These are phyloP conservation scores for Apostichopus japonicus DNA, from an alignment of 35 echinoderm and acorn worm genomes.

Conservation along the genomic window DNA sequence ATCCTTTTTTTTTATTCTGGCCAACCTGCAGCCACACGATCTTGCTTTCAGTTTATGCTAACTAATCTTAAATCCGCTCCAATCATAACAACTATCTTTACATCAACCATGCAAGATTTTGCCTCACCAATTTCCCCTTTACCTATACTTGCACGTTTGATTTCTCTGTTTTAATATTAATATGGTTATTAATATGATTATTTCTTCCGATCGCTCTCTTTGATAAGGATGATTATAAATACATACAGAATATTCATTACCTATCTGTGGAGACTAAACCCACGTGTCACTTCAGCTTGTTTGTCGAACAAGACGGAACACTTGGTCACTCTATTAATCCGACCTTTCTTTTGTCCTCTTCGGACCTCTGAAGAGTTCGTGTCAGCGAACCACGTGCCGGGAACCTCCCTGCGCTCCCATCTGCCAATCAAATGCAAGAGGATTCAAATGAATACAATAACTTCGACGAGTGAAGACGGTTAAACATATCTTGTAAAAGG, in stretches of 20 bases:
- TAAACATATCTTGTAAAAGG: too few species aligned
- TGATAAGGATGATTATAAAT: too few species aligned
- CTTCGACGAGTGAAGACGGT: too few species aligned
- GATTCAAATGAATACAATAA: too few species aligned
- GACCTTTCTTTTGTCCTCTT: constrained; percentile 4
- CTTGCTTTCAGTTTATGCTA: too few species aligned
- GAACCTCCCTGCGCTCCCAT: neutral
- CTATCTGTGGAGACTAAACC: neutral
- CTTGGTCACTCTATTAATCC: constrained; percentile 30
- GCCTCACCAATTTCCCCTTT: neutral
- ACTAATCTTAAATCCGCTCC: too few species aligned
- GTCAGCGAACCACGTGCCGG: neutral
- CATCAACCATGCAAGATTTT: constrained; percentile 7
- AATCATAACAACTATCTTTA: neutral
- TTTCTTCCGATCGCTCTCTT: too few species aligned
- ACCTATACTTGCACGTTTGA: neutral
- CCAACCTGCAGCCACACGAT: too few species aligned
- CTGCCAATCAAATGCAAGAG: too few species aligned
- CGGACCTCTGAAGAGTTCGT: neutral
- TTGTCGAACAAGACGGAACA: neutral
- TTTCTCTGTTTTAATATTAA: too few species aligned
- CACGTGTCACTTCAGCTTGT: neutral
- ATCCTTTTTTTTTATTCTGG: too few species aligned
- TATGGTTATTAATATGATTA: too few species aligned
- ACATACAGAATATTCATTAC: neutral